Conservation (phyloP, 2,888 invertebrate species). For the Melinaea marsaeus region DNA sequence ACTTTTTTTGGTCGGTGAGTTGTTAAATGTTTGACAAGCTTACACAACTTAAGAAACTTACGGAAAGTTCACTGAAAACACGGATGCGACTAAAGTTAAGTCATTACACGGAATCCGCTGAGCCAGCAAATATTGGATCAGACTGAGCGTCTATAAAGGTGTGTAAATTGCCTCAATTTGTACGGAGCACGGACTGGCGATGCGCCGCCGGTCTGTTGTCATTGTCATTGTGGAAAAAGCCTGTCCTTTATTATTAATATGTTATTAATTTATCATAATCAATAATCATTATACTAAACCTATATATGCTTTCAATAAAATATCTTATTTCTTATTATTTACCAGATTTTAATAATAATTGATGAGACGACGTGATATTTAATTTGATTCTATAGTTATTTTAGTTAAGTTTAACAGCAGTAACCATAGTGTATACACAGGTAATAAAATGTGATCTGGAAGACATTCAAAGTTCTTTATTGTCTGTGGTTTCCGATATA, state of each 20-base stretch:
- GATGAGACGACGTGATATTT: neutral
- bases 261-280: conserved; percentile 10
- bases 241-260: conserved; percentile 24
- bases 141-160: conserved; percentile 53
- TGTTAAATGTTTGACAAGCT: conserved; percentile 4
- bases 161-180: conserved; percentile 65
- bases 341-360: too few relatives aligned
- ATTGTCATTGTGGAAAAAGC: conserved; percentile 37
- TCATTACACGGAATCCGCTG: conserved; percentile 38
- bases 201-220: conserved; percentile 39
- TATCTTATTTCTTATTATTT: too few relatives aligned
- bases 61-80: conserved; percentile 8
- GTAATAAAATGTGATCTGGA: neutral
- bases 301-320: too few relatives aligned
- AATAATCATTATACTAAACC: too few relatives aligned
- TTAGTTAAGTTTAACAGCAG: too few relatives aligned
- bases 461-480: conserved; percentile 23
- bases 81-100: conserved; percentile 32
- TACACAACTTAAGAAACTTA: neutral
- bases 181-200: conserved; percentile 46
- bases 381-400: neutral
- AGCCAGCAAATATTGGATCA: conserved; percentile 62
- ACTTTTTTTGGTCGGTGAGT: neutral
- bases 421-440: neutral
- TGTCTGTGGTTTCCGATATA: conserved; percentile 25